Percentiles rank a stretch among this genome's conserved stretches.
phyloP scores from a whole-genome alignment of 1,140 invertebrate species.

The Caligus rogercresseyi region DNA sequence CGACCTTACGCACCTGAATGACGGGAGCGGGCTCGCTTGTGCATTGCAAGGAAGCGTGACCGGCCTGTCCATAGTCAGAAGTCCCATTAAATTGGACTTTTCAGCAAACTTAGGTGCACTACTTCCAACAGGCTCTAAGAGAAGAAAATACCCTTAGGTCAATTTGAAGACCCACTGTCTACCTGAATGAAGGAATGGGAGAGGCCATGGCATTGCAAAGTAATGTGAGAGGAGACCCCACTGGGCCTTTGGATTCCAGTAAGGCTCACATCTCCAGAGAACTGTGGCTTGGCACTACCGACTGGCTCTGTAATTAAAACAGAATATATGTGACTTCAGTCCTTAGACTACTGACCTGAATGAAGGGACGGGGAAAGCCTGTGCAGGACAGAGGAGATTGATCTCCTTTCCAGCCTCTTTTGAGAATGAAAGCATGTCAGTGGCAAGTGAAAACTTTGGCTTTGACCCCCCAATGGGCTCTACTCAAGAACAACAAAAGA shows the following conservation, averaged over 20 bases:
- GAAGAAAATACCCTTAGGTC: background rate
- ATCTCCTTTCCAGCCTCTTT: background rate
- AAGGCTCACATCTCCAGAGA: slow-evolving; percentile 22
- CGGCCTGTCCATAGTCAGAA: slow-evolving; percentile 13
- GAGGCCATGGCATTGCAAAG: slow-evolving; percentile 31
- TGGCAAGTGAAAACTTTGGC: background rate
- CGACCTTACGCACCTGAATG: slow-evolving; percentile 37
- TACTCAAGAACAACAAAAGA: too few relatives aligned
- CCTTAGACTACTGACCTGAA: slow-evolving; percentile 27
- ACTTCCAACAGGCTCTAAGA: slow-evolving; percentile 21
- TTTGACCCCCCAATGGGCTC: slow-evolving; percentile 2
- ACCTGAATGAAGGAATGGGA: slow-evolving; percentile 50
- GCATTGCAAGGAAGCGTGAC: slow-evolving; percentile 40
- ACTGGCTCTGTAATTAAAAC: slow-evolving; percentile 23
- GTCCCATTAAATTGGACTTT: slow-evolving; percentile 1
- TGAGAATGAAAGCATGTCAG: background rate
- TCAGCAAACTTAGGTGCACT: slow-evolving; percentile 18
- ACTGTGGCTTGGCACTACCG: slow-evolving; percentile 23
- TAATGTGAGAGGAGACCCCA: background rate
- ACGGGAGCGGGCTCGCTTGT: slow-evolving; percentile 40
- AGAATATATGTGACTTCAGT: background rate
- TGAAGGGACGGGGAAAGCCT: slow-evolving; percentile 46
- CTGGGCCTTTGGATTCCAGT: slow-evolving; percentile 18
- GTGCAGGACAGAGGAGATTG: slow-evolving; percentile 36
- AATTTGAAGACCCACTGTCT: slow-evolving; percentile 23